Evolutionary conservation across 2,888 invertebrate genomes (phyloP).

Genomic region (Zaprionus bogoriensis): DNA sequence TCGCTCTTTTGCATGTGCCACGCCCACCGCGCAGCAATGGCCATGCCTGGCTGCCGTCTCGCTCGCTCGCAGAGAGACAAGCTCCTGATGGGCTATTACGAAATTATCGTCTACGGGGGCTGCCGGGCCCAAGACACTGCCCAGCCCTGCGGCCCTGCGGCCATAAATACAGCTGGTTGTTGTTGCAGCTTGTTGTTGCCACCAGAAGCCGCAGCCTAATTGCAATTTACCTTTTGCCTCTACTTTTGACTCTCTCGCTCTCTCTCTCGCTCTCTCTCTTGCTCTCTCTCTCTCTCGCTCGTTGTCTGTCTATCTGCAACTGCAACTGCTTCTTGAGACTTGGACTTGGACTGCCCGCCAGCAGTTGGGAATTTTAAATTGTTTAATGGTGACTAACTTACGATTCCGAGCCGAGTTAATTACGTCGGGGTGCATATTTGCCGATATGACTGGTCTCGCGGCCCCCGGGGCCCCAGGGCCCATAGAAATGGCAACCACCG

Average conservation of each 20-base stretch:
- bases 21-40: no score
- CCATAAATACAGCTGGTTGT: slow-evolving; percentile 69
- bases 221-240: slow-evolving; percentile 80
- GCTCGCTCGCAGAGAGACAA: slow-evolving; percentile 52
- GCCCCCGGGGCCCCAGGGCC: slow-evolving; percentile 38
- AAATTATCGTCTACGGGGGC: slow-evolving; percentile 67
- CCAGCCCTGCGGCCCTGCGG: slow-evolving; percentile 68
- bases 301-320: slow-evolving; percentile 8
- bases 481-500: slow-evolving; percentile 66
- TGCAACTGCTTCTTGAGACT: neutral
- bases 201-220: slow-evolving; percentile 82
- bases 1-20: slow-evolving; percentile 76
- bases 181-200: slow-evolving; percentile 41
- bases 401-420: slow-evolving; percentile 78
- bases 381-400: slow-evolving; percentile 79
- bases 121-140: slow-evolving; percentile 54
- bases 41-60: slow-evolving; percentile 43
- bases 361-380: slow-evolving; percentile 78
- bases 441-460: slow-evolving; percentile 62
- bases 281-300: neutral
- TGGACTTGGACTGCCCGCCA: slow-evolving; percentile 42
- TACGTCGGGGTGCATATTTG: slow-evolving; percentile 79
- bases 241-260: slow-evolving; percentile 17
- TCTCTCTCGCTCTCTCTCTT: neutral
- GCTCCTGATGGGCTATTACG: slow-evolving; percentile 70